Evolutionary conservation across 2,113 vertebrate genomes (phyloP).

Genomic region (Thermophis baileyi): DNA sequence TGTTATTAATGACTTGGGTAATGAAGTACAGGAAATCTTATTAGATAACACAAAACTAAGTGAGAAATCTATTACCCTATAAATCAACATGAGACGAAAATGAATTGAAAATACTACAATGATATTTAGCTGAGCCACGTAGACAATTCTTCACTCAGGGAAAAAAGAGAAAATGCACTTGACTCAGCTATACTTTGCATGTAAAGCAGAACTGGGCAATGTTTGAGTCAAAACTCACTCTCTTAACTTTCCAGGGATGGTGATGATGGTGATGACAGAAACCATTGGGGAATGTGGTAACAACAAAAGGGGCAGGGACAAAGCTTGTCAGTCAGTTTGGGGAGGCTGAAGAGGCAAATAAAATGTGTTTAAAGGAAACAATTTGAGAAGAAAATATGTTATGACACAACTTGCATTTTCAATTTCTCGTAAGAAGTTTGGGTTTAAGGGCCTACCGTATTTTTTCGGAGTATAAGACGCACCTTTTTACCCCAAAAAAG

Average conservation of each 20-base stretch:
- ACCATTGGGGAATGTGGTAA: neutral
- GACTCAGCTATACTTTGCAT: neutral
- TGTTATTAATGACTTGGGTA: neutral
- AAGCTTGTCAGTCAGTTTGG: neutral
- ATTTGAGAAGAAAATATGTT: neutral
- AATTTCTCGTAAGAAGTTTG: neutral
- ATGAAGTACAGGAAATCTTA: neutral
- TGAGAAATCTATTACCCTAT: neutral
- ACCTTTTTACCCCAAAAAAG: no score
- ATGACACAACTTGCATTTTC: neutral
- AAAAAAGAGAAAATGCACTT: neutral
- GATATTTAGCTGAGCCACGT: neutral
- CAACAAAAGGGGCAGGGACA: neutral
- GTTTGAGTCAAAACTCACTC: neutral
- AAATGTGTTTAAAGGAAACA: neutral
- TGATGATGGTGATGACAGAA: neutral
- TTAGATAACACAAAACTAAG: neutral
- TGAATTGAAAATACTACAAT: neutral
- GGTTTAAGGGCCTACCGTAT: neutral
- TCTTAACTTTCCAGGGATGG: neutral
- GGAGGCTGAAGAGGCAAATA: neutral
- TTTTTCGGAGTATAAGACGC: no score
- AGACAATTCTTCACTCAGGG: neutral
- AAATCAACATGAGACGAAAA: neutral
- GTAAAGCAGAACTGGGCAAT: neutral